A percentile compares a stretch with the other conserved stretches of the same genome.
phyloP scores from a whole-genome alignment of 2,797 vertebrate species.

The Coregonus suidteri region DNA sequence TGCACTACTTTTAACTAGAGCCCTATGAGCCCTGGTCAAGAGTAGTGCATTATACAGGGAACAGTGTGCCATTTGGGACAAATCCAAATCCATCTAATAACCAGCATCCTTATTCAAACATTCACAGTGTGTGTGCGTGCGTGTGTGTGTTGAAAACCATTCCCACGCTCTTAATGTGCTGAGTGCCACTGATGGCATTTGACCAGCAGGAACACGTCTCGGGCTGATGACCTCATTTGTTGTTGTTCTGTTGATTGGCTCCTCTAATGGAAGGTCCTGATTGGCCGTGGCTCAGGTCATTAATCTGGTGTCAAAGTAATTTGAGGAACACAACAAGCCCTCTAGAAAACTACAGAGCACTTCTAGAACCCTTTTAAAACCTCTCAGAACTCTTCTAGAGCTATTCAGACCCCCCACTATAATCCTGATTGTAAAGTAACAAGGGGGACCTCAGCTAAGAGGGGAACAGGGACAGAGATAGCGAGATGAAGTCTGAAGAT shows the following conservation, averaged over 20 bases:
- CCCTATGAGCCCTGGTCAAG: background rate
- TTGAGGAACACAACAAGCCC: background rate
- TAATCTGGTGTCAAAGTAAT: background rate
- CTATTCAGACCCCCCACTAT: background rate
- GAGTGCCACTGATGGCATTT: background rate
- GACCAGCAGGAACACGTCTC: background rate
- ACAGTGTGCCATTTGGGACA: no score
- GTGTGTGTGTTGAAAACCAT: background rate
- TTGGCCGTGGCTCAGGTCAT: background rate
- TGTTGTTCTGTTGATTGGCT: background rate
- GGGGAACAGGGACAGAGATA: background rate
- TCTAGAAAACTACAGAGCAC: background rate
- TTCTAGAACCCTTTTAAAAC: background rate
- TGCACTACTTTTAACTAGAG: background rate
- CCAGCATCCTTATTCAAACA: background rate
- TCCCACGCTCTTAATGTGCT: background rate
- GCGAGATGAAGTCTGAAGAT: background rate
- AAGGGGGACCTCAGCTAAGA: background rate
- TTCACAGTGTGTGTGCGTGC: background rate
- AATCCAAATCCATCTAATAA: background rate
- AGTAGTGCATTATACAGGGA: background rate
- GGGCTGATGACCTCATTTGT: constrained; percentile 1
- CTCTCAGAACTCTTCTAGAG: background rate
- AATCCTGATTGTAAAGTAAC: background rate
- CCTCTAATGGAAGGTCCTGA: background rate